Evolutionary conservation across 2,888 invertebrate species (phyloP).

Genomic region (Mythimna ferrago): DNA sequence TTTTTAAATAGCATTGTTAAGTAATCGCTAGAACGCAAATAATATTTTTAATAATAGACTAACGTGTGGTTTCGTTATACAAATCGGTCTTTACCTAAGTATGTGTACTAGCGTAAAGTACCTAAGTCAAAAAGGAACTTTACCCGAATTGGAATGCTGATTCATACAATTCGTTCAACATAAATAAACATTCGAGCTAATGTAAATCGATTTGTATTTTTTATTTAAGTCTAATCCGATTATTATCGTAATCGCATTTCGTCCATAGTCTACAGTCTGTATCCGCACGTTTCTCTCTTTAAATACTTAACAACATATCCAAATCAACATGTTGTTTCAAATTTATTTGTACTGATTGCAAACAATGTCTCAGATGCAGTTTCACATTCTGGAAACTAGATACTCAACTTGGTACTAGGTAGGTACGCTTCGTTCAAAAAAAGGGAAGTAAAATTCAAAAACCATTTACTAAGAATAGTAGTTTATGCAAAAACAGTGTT

Average conservation of each 20-base stretch:
- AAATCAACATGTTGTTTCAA: not conserved
- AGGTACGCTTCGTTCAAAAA: too few relatives aligned
- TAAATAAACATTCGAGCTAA: not conserved
- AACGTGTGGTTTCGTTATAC: not conserved
- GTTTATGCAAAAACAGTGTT: too few relatives aligned
- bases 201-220: not conserved
- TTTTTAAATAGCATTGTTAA: not conserved
- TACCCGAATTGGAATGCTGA: not conserved
- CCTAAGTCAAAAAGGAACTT: not conserved
- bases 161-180: not conserved
- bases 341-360: conserved; percentile 9
- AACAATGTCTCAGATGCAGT: not conserved
- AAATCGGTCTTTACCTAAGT: not conserved
- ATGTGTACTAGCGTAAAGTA: not conserved
- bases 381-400: not conserved
- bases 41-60: not conserved
- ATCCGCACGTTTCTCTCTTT: not conserved
- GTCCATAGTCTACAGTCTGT: not conserved
- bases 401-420: too few relatives aligned
- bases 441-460: too few relatives aligned
- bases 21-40: not conserved
- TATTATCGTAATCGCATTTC: too few relatives aligned
- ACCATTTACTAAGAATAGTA: too few relatives aligned
- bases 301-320: not conserved
- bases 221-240: not conserved